These are phyloP conservation scores for Notarius lentiginosus DNA, from an alignment of 2,113 vertebrate species.

Conservation along the genomic window DNA sequence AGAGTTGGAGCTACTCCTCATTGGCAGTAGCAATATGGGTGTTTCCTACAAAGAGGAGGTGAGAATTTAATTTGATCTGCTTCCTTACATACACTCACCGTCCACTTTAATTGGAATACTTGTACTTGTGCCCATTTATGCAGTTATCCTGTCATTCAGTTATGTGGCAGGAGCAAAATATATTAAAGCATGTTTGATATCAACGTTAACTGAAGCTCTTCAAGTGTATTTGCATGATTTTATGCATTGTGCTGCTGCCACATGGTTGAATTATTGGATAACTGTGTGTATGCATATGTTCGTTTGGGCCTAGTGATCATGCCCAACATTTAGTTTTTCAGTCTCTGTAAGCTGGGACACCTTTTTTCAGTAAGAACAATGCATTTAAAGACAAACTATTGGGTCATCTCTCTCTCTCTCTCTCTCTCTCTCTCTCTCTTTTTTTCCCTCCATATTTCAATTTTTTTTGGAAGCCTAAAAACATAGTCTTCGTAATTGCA, in stretches of 20 bases:
- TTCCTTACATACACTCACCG: neutral
- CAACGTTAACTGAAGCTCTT: no score
- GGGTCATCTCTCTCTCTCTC: neutral
- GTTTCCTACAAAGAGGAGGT: slow-evolving; percentile 84
- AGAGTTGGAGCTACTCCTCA: slow-evolving; percentile 82
- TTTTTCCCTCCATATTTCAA: neutral
- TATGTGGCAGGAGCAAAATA: no score
- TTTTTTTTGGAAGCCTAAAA: neutral
- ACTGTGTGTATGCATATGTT: neutral
- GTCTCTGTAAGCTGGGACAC: neutral
- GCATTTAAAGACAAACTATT: neutral
- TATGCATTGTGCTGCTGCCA: no score
- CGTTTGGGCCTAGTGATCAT: neutral
- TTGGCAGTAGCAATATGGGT: slow-evolving; percentile 78
- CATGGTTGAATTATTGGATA: no score
- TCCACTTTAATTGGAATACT: no score
- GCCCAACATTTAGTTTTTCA: neutral
- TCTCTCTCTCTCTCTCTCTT: neutral
- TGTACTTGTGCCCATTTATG: no score
- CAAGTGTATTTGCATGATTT: no score
- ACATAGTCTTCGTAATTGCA: neutral
- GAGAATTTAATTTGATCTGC: slow-evolving; percentile 29
- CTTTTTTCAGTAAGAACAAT: neutral
- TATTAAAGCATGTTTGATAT: no score
- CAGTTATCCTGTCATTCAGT: no score